Conservation (phyloP, 2,888 invertebrate genomes). For the Drosophila merina region DNA sequence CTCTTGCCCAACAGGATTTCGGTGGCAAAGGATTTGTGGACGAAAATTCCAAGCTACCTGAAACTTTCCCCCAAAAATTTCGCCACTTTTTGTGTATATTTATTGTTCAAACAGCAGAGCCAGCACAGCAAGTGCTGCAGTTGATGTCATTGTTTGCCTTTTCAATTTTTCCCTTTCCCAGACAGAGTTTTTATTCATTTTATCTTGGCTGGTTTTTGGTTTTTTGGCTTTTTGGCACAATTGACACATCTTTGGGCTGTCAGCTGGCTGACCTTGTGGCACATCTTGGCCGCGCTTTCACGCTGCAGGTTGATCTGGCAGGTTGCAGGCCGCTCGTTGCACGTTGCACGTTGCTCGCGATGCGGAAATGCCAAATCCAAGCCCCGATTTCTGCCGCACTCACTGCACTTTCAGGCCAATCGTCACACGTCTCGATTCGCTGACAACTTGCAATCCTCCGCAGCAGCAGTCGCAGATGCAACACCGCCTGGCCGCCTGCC, state of each 20-base stretch:
- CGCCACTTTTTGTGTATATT: conserved; percentile 38
- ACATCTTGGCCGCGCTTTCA: conserved; percentile 30
- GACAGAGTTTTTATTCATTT: conserved; percentile 1
- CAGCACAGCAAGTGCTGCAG: conserved; percentile 51
- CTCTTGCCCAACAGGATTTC: background rate
- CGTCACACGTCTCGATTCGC: conserved; percentile 74
- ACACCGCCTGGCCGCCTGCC: background rate
- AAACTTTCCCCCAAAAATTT: conserved; percentile 13
- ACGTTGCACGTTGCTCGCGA: conserved; percentile 27
- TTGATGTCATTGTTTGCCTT: conserved; percentile 41
- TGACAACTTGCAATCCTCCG: conserved; percentile 67
- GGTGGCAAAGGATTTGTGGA: conserved; percentile 2
- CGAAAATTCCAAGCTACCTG: background rate
- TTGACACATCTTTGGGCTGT: conserved; percentile 34
- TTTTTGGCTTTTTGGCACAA: conserved; percentile 22
- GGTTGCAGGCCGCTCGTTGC: conserved; percentile 15
- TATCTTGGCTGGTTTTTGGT: conserved; percentile 3
- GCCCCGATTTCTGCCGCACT: conserved; percentile 55
- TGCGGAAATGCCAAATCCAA: conserved; percentile 57
- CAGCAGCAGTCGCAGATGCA: conserved; percentile 30
- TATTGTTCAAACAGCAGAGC: conserved; percentile 35
- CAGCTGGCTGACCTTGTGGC: conserved; percentile 41
- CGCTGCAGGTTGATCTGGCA: conserved; percentile 8
- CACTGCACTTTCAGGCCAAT: conserved; percentile 73
- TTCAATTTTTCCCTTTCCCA: conserved; percentile 37